Base-by-base conservation (phyloP, 1,140 invertebrate species). In the Vollenhovia emeryi region DNA sequence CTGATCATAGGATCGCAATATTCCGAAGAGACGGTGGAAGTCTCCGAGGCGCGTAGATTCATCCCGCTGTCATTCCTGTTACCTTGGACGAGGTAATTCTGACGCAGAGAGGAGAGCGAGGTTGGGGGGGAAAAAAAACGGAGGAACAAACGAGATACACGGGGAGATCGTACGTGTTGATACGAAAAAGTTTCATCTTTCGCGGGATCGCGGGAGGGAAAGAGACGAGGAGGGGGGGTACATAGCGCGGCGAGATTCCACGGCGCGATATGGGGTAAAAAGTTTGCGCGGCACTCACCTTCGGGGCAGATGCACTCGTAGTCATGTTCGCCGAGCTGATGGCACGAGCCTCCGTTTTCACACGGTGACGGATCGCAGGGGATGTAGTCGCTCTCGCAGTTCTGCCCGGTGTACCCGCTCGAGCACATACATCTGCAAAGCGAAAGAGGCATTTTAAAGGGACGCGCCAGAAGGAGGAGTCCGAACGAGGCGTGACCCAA, bases 301-400 rank as follows among this genome's bases (percentile, higher is more conserved):
- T 96, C 96, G 91, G 97, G 97, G 95, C 98, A 99, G 89, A 96
- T 96, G 95, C 97, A 98, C 91, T 97, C 97, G 95, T 98, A 99
- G 90, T 96, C 96, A 64, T 98, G 96, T 88, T 96, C 96, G 92
- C 97, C 97, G 80, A 97, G 93, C 90, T 96, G 95, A 64, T 95
- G 96, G 95, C 98, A 99, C 30, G 95, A 96, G 85, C 98, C 99
- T 62, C 97, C 98, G 94, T 99, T 99, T 89, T 96, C 95, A 94
- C 98, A 99, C 2, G 98, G 98, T 64, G 97, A 98, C 5, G 98
- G 98, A 89, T 98, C 96, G 94, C 98, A 99, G 1, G 98, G 98
- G 83, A 98, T 97, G 93, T 98, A 99, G 87, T 97, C 97, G 92
- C 96, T 97, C 93, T 99, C 98, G 95, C 98, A 99, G 94, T 98